These are phyloP conservation scores for Patiria pectinifera DNA, from an alignment of 53 echinoderm and acorn worm genomes.

Conservation along the genomic window DNA sequence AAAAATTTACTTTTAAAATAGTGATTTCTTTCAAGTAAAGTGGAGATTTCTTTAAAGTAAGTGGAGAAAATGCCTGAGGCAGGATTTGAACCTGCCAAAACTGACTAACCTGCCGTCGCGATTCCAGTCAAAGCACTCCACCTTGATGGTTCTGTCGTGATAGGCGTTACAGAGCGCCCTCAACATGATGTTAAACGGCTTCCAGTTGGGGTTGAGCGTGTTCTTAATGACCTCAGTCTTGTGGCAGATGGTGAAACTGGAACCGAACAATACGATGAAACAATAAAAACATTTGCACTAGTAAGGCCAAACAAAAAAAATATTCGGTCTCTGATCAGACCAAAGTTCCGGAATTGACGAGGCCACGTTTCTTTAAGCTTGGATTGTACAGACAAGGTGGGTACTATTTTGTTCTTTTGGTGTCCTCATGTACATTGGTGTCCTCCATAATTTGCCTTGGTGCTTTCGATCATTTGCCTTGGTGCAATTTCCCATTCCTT, in stretches of 20 bases:
- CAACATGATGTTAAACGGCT: slow-evolving; percentile 79
- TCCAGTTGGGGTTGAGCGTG: slow-evolving; percentile 89
- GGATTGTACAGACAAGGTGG: no score
- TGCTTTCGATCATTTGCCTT: no score
- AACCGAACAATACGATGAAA: neutral
- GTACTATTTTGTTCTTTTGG: no score
- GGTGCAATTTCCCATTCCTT: no score
- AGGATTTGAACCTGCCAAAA: neutral
- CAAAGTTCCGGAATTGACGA: no score
- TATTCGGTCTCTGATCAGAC: no score
- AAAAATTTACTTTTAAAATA: no score
- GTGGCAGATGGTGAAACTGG: slow-evolving; percentile 90
- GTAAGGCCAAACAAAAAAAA: no score
- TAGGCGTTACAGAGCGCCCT: slow-evolving; percentile 91
- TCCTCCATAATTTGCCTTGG: no score
- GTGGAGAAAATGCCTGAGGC: neutral
- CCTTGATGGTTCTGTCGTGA: slow-evolving; percentile 90
- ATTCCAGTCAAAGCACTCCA: slow-evolving; percentile 98
- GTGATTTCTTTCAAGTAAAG: no score
- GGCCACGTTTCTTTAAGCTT: no score
- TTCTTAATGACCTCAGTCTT: slow-evolving; percentile 98
- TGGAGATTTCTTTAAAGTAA: neutral
- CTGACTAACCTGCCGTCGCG: slow-evolving; percentile 86
- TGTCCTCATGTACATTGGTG: no score
- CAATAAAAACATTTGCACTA: neutral